A percentile compares a stretch with the other conserved stretches of the same genome.
Conservation (phyloP, 2,797 vertebrate species). For the Parauchenoglanis punctatus region DNA sequence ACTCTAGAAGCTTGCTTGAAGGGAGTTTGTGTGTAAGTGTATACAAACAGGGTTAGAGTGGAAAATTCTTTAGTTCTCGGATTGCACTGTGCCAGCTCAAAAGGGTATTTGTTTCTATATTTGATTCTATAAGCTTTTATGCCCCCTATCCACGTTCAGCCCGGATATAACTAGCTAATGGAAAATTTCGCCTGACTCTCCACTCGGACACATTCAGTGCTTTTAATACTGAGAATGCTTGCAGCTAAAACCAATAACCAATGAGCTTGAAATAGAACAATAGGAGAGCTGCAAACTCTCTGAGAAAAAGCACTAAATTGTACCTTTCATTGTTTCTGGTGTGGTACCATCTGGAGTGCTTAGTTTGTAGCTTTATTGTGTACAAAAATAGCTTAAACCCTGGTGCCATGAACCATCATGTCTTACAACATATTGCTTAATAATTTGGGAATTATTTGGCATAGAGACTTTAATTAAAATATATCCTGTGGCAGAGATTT, state of each 20-base stretch:
- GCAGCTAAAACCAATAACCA: slow-evolving; percentile 63
- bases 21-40: slow-evolving; percentile 37
- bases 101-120: slow-evolving; percentile 60
- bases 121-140: slow-evolving; percentile 50
- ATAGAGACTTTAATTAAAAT: neutral
- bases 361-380: neutral
- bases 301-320: neutral
- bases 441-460: neutral
- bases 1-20: slow-evolving; percentile 21
- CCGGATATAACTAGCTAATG: slow-evolving; percentile 55
- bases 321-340: neutral
- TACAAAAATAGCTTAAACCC: neutral
- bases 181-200: slow-evolving; percentile 58
- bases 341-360: neutral
- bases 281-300: slow-evolving; percentile 38
- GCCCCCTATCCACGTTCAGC: slow-evolving; percentile 19
- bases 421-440: neutral
- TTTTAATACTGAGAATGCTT: slow-evolving; percentile 58
- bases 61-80: slow-evolving; percentile 48
- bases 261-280: slow-evolving; percentile 63
- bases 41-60: slow-evolving; percentile 27
- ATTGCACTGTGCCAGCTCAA: slow-evolving; percentile 45
- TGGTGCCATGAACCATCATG: neutral
- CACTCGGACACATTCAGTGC: slow-evolving; percentile 53
- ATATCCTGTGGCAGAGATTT: neutral